Evolutionary conservation across 2,797 vertebrate genomes (phyloP).

Genomic region (Tapera naevia): DNA sequence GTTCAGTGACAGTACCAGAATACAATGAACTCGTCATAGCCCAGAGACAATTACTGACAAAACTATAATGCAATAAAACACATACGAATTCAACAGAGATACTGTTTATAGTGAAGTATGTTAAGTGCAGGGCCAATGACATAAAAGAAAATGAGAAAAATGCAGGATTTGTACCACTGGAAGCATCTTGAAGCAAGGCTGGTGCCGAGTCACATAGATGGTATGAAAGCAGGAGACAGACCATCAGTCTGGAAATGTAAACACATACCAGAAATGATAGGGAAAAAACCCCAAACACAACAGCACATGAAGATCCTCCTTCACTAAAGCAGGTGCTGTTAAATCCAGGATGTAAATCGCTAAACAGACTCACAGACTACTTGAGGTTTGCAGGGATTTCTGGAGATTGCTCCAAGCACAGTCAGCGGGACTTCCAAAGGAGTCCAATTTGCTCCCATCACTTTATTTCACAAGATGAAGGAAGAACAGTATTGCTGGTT

Average conservation of each 20-base stretch:
- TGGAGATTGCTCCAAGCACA: neutral
- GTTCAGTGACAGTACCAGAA: neutral
- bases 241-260: neutral
- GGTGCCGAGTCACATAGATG: rapidly evolving
- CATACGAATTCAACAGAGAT: neutral
- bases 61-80: neutral
- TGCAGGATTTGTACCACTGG: neutral
- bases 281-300: too few relatives aligned
- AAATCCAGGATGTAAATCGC: neutral
- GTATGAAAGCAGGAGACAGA: neutral
- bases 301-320: neutral
- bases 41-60: neutral
- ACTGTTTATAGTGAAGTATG: neutral
- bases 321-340: neutral
- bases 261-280: neutral
- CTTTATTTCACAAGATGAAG: neutral
- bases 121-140: neutral
- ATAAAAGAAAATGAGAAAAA: neutral
- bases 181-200: neutral
- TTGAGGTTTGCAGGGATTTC: too few relatives aligned
- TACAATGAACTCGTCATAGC: too few relatives aligned
- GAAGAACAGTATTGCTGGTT: neutral
- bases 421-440: neutral
- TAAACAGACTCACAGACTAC: too few relatives aligned
- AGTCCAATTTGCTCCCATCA: neutral